Evolutionary conservation across 2,113 vertebrate genomes (phyloP).

Genomic region (Crypturellus undulatus): DNA sequence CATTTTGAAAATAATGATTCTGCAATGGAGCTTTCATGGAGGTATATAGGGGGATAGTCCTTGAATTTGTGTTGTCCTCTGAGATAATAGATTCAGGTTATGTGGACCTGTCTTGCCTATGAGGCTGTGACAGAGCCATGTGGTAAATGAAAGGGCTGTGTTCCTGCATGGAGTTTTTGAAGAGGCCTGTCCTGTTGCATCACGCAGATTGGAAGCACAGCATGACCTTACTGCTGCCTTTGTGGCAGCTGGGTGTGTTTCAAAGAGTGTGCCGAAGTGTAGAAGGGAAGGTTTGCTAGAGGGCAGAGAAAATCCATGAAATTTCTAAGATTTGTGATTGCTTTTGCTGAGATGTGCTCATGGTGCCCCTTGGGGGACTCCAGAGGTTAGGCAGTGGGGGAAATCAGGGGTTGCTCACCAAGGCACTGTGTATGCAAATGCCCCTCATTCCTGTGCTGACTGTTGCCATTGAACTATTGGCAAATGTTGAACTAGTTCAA

Average conservation of each 20-base stretch:
- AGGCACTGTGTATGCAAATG: not conserved
- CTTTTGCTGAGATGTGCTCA: not conserved
- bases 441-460: too few relatives aligned
- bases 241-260: not conserved
- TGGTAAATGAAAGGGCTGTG: not conserved
- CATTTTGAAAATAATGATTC: not conserved
- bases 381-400: not conserved
- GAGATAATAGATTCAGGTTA: not conserved
- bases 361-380: not conserved
- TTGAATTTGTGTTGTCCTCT: not conserved
- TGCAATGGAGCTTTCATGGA: not conserved
- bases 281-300: not conserved
- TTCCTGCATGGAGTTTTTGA: not conserved
- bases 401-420: not conserved
- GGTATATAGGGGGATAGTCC: not conserved
- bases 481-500: too few relatives aligned
- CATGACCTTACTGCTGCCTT: not conserved
- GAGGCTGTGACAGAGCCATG: not conserved
- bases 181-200: not conserved
- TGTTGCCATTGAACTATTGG: too few relatives aligned
- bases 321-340: not conserved
- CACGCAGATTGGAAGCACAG: fast-evolving
- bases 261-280: not conserved
- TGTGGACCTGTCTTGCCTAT: too few relatives aligned
- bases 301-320: not conserved